These are phyloP conservation scores for Aulostomus chinensis DNA, from an alignment of 2,797 vertebrate genomes.

Conservation along the genomic window DNA sequence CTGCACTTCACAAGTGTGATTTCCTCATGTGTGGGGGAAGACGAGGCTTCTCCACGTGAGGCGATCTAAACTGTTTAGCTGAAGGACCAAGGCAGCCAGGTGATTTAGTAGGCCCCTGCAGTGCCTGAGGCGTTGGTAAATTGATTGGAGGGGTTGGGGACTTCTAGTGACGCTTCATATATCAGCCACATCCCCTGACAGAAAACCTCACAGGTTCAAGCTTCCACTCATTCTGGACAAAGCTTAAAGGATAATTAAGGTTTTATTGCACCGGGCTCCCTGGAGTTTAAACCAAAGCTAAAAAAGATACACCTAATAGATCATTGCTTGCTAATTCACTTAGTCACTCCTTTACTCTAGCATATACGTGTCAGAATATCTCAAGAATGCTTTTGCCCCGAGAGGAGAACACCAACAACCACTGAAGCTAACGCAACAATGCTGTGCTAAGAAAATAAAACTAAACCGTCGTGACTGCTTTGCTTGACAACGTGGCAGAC, in stretches of 20 bases:
- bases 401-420: too few relatives aligned
- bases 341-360: too few relatives aligned
- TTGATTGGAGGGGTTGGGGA: constrained; percentile 33
- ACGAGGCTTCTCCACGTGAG: too few relatives aligned
- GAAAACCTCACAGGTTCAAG: constrained; percentile 35
- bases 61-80: constrained; percentile 6
- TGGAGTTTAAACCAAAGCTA: neutral
- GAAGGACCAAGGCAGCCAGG: constrained; percentile 12
- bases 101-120: constrained; percentile 37
- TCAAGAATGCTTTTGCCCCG: too few relatives aligned
- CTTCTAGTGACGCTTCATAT: constrained; percentile 46
- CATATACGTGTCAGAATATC: too few relatives aligned
- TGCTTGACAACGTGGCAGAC: too few relatives aligned
- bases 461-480: too few relatives aligned
- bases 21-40: too few relatives aligned
- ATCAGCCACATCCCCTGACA: constrained; percentile 40
- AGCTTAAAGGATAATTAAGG: constrained; percentile 31
- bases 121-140: constrained; percentile 26
- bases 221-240: constrained; percentile 19
- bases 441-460: too few relatives aligned
- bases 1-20: too few relatives aligned
- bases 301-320: neutral
- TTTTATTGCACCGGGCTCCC: constrained; percentile 21
- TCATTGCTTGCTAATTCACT: too few relatives aligned
- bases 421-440: too few relatives aligned